Evolutionary conservation across 2,797 vertebrate species (phyloP).

Genomic region (Pseudochaenichthys georgianus): DNA sequence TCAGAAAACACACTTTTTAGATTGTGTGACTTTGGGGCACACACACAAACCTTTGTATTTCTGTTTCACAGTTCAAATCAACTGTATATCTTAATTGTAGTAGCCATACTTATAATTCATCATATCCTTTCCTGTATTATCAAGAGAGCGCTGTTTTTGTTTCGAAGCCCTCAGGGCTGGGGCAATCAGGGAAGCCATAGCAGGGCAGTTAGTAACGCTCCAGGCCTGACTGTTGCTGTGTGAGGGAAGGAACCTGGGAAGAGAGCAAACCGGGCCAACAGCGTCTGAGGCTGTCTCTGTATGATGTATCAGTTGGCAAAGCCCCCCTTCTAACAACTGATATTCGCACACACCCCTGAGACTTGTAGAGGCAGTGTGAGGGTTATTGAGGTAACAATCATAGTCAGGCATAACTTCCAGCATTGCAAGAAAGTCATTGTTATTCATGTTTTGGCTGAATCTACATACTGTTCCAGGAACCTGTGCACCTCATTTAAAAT

Average conservation of each 20-base stretch:
- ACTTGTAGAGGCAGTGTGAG: conserved; percentile 8
- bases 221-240: conserved; percentile 37
- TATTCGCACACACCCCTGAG: conserved; percentile 50
- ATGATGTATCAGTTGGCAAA: neutral
- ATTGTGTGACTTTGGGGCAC: conserved; percentile 46
- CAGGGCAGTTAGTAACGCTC: conserved; percentile 37
- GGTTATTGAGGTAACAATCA: conserved; percentile 8
- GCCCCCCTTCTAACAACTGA: conserved; percentile 5
- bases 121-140: conserved; percentile 27
- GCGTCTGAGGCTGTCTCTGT: conserved; percentile 31
- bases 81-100: conserved; percentile 14
- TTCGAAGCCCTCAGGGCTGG: conserved; percentile 66
- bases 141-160: conserved; percentile 46
- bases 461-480: conserved; percentile 25
- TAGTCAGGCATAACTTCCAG: conserved; percentile 8
- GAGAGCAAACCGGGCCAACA: conserved; percentile 42
- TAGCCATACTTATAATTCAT: conserved; percentile 17
- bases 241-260: conserved; percentile 14
- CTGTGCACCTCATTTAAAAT: neutral
- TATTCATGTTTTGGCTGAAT: conserved; percentile 19
- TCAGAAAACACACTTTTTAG: conserved; percentile 50
- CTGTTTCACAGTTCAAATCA: conserved; percentile 6
- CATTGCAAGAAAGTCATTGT: conserved; percentile 18
- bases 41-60: conserved; percentile 17
- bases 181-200: conserved; percentile 45